Conservation (phyloP, 2,113 vertebrate genomes). For the Diphyllodes magnificus region DNA sequence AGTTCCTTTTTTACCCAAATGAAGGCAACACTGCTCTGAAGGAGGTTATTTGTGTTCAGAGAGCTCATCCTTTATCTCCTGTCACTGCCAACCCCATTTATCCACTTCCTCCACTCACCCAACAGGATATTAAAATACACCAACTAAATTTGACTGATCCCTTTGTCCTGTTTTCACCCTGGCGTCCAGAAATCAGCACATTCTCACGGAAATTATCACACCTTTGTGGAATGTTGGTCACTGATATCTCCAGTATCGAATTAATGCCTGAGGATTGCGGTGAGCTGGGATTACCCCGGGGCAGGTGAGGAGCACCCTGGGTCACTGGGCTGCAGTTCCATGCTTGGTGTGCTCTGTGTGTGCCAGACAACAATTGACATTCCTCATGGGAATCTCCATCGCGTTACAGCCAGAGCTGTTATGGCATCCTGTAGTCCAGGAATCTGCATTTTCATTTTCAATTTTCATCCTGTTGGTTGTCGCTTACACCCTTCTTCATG, state of each 20-base stretch:
- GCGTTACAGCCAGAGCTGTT: fast-evolving
- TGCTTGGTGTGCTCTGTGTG: background rate
- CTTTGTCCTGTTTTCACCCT: background rate
- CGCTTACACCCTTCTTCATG: background rate
- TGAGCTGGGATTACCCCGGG: background rate
- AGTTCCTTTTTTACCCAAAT: background rate
- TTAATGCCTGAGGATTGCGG: background rate
- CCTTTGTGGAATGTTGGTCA: fast-evolving
- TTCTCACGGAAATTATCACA: background rate
- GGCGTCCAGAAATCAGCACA: background rate
- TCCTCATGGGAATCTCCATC: background rate
- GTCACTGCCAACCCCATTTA: background rate
- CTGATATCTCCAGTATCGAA: background rate
- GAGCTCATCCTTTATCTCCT: background rate
- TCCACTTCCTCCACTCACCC: background rate
- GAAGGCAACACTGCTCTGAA: fast-evolving
- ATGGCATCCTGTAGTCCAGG: fast-evolving
- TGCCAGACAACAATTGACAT: background rate
- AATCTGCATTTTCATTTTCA: background rate
- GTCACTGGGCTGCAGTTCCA: background rate
- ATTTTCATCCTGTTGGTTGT: background rate
- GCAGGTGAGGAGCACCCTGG: background rate
- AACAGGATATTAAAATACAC: background rate
- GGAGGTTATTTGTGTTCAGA: background rate
- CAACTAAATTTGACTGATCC: fast-evolving